Evolutionary conservation across 2,888 invertebrate genomes (phyloP).

Genomic region (Sphaeridia pumilis): DNA sequence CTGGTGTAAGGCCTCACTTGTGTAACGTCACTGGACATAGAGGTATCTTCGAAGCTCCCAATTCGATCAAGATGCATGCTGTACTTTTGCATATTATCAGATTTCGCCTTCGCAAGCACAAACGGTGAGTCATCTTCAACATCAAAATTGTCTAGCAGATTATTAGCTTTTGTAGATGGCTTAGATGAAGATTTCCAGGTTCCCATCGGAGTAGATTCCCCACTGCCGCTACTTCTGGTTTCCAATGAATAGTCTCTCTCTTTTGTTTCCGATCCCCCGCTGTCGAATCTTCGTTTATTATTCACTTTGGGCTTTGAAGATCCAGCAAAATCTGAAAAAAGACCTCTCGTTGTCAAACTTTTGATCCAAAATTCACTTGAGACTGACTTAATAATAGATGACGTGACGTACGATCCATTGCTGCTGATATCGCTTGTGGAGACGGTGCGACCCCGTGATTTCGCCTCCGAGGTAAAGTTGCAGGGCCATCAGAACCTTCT

Average conservation of each 20-base stretch:
- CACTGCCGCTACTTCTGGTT: slow-evolving; percentile 33
- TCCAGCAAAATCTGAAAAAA: background rate
- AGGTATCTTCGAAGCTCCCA: slow-evolving; percentile 34
- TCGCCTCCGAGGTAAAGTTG: slow-evolving; percentile 32
- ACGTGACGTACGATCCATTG: slow-evolving; percentile 36
- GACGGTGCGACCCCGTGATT: slow-evolving; percentile 32
- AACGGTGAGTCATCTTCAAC: slow-evolving; percentile 15
- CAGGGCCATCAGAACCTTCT: slow-evolving; percentile 24
- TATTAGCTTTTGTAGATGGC: background rate
- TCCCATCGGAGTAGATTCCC: slow-evolving; percentile 36
- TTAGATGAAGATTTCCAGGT: background rate
- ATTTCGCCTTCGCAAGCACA: background rate
- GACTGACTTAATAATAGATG: background rate
- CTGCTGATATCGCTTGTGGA: slow-evolving; percentile 37
- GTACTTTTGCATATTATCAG: slow-evolving; percentile 20
- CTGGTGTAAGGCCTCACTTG: slow-evolving; percentile 21
- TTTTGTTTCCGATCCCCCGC: background rate
- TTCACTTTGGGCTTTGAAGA: slow-evolving; percentile 1
- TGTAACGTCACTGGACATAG: slow-evolving; percentile 31
- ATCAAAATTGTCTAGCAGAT: slow-evolving; percentile 12
- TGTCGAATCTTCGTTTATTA: background rate
- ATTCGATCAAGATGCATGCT: slow-evolving; percentile 33
- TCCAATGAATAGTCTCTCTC: slow-evolving; percentile 9
- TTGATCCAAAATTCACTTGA: background rate
- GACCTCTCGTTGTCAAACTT: background rate